A percentile compares a stretch with the other conserved stretches of the same genome.
phyloP scores from a whole-genome alignment of 2,797 vertebrate genomes.

The Labeo calbasu region DNA sequence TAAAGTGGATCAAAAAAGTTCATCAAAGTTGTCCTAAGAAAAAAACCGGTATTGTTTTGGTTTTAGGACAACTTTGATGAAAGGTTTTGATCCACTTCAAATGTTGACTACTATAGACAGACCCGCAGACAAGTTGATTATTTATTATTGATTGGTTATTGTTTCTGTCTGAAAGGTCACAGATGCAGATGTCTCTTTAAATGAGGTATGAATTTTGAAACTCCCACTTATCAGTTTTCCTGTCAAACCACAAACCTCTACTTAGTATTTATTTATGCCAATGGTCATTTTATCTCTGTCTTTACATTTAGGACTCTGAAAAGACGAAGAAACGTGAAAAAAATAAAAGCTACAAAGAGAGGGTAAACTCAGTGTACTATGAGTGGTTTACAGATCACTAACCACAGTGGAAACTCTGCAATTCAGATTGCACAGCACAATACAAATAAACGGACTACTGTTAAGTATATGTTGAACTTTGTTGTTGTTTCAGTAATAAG shows the following conservation, averaged over 20 bases:
- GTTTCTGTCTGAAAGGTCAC: conserved; percentile 10
- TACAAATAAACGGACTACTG: background rate
- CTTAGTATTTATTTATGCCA: background rate
- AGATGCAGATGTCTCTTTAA: background rate
- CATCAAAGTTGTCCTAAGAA: too few species aligned
- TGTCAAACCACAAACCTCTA: background rate
- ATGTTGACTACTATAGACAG: too few species aligned
- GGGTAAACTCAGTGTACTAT: conserved; percentile 49
- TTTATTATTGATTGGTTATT: background rate
- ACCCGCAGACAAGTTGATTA: background rate
- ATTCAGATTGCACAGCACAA: background rate
- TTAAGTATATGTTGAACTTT: too few species aligned
- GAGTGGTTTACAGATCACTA: background rate
- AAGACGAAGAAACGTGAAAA: background rate
- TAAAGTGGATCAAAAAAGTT: too few species aligned
- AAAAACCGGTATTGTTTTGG: too few species aligned
- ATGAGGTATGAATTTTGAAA: background rate
- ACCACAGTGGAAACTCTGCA: background rate
- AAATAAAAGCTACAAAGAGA: conserved; percentile 35
- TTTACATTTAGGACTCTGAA: conserved; percentile 26
- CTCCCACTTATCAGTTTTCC: background rate
- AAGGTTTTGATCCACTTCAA: too few species aligned
- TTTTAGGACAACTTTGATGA: too few species aligned
- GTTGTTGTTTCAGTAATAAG: background rate
- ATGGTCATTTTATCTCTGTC: background rate